Percentiles rank a stretch among this genome's conserved stretches.
Conservation (phyloP, 2,888 invertebrate species). For the Drosophila acutilabella region DNA sequence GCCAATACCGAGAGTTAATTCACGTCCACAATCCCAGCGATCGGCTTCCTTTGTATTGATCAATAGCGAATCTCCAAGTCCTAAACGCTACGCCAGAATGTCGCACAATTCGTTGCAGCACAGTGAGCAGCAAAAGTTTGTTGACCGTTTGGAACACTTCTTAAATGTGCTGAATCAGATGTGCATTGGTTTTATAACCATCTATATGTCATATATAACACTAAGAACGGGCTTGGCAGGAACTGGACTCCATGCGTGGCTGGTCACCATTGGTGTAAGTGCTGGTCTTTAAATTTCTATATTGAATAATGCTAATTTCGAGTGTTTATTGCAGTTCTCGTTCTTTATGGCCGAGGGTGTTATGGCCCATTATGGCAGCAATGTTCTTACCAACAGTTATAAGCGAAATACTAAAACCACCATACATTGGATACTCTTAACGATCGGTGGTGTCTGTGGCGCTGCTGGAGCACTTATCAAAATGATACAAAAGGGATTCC, state of each 20-base stretch:
- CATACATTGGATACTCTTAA: slow-evolving; percentile 82
- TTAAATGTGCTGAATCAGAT: slow-evolving; percentile 82
- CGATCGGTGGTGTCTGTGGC: slow-evolving; percentile 80
- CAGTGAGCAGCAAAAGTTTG: slow-evolving; percentile 50
- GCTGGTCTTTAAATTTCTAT: too few relatives aligned
- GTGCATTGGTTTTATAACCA: slow-evolving; percentile 83
- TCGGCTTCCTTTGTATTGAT: slow-evolving; percentile 51
- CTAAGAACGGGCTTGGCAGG: slow-evolving; percentile 67
- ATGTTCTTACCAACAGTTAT: slow-evolving; percentile 75
- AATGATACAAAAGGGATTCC: slow-evolving; percentile 76
- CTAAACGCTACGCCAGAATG: slow-evolving; percentile 67
- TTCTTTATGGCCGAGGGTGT: slow-evolving; percentile 83
- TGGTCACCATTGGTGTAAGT: slow-evolving; percentile 83
- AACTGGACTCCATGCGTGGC: slow-evolving; percentile 81
- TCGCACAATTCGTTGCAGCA: slow-evolving; percentile 50
- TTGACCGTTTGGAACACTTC: slow-evolving; percentile 68
- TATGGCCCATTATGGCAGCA: slow-evolving; percentile 82
- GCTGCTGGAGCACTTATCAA: slow-evolving; percentile 80
- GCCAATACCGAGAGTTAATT: not conserved
- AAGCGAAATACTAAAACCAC: slow-evolving; percentile 81
- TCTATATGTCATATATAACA: slow-evolving; percentile 81
- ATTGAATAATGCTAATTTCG: not conserved
- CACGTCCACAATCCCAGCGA: slow-evolving; percentile 29
- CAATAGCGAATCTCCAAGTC: slow-evolving; percentile 40
- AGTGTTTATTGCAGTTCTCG: slow-evolving; percentile 70